These are phyloP conservation scores for Gambusia affinis DNA, from an alignment of 2,113 vertebrate species.

Conservation along the genomic window DNA sequence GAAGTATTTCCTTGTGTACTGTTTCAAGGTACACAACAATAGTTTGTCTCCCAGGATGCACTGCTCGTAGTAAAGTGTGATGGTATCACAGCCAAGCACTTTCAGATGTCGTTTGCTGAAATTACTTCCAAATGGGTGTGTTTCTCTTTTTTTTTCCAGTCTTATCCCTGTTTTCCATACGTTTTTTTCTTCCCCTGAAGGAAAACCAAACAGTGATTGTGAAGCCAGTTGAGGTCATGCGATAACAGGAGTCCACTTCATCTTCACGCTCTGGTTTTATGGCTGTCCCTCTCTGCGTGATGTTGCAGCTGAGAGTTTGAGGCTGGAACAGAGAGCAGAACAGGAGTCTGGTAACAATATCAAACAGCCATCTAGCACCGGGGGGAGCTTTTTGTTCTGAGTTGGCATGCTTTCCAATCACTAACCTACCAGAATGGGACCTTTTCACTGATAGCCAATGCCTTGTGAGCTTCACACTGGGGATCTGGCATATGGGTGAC, in stretches of 20 bases:
- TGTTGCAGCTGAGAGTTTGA: slow-evolving; percentile 28
- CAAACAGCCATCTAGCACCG: slow-evolving; percentile 50
- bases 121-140: slow-evolving; percentile 73
- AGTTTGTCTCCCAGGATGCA: slow-evolving; percentile 57
- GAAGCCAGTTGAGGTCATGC: slow-evolving; percentile 58
- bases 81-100: slow-evolving; percentile 67
- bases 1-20: background rate
- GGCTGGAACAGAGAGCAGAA: slow-evolving; percentile 43
- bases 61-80: slow-evolving; percentile 66
- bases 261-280: slow-evolving; percentile 50
- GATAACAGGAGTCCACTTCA: slow-evolving; percentile 60
- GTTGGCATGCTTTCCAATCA: slow-evolving; percentile 48
- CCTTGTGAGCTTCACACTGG: slow-evolving; percentile 38
- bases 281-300: slow-evolving; percentile 28
- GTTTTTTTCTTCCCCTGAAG: slow-evolving; percentile 14
- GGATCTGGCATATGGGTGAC: slow-evolving; percentile 53
- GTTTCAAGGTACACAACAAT: background rate
- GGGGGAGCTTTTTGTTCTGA: slow-evolving; percentile 49
- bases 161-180: slow-evolving; percentile 44
- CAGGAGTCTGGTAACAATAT: slow-evolving; percentile 70
- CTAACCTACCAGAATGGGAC: slow-evolving; percentile 39
- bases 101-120: slow-evolving; percentile 64
- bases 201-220: slow-evolving; percentile 59
- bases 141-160: slow-evolving; percentile 30
- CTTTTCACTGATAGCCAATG: slow-evolving; percentile 51